phyloP scores from a whole-genome alignment of 2,797 vertebrate species.

The Potorous gilbertii region DNA sequence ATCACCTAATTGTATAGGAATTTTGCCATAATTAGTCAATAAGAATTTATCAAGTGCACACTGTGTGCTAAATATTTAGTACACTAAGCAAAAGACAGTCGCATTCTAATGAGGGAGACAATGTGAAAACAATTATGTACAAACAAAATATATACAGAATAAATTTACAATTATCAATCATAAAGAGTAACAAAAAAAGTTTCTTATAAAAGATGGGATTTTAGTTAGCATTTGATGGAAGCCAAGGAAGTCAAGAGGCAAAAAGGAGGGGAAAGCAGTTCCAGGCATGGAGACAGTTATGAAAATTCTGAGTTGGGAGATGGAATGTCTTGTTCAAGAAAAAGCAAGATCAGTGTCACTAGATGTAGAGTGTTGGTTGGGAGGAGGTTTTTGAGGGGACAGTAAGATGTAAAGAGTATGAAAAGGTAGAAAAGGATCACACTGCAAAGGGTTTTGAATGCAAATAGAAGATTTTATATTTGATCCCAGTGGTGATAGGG shows the following conservation, averaged over 20 bases:
- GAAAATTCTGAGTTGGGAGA: not conserved
- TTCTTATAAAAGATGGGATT: not conserved
- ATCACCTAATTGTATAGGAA: not conserved
- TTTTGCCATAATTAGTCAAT: not conserved
- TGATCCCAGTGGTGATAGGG: not conserved
- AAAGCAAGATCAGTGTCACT: not conserved
- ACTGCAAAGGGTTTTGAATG: not conserved
- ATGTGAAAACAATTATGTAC: not conserved
- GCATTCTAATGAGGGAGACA: not conserved
- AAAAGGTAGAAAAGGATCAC: too few species aligned
- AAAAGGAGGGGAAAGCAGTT: not conserved
- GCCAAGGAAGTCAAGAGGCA: not conserved
- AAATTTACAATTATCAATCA: not conserved
- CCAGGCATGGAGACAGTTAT: not conserved
- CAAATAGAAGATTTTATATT: too few species aligned
- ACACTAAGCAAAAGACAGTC: not conserved
- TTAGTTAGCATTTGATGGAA: not conserved
- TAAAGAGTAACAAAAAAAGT: not conserved
- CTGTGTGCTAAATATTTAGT: not conserved
- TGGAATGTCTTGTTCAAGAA: not conserved
- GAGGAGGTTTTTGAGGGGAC: not conserved
- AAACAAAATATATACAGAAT: not conserved
- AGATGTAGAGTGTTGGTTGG: not conserved
- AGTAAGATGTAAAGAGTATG: not conserved
- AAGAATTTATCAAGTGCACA: not conserved